A percentile compares a stretch with the other conserved stretches of the same genome.
phyloP scores from a whole-genome alignment of 2,888 invertebrate genomes.

The Cryptocephalus primarius region DNA sequence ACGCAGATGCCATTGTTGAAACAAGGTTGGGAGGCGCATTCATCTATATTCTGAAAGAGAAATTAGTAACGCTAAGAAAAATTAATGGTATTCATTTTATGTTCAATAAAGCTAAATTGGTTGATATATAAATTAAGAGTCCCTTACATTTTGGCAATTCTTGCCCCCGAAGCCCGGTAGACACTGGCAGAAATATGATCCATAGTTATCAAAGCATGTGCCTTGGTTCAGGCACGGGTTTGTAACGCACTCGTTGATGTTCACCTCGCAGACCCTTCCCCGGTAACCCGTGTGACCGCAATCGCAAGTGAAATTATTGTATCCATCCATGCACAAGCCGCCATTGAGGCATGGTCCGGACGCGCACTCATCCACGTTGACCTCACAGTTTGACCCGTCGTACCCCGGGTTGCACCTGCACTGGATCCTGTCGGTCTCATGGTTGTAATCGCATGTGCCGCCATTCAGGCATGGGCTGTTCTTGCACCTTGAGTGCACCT shows the following conservation, averaged over 20 bases:
- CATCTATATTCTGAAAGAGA: constrained; percentile 38
- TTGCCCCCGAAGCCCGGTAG: constrained; percentile 67
- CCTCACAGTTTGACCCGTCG: constrained; percentile 59
- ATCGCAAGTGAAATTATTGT: constrained; percentile 67
- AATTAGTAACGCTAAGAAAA: neutral
- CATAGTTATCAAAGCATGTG: constrained; percentile 73
- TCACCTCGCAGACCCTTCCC: constrained; percentile 61
- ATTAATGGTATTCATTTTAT: neutral
- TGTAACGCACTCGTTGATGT: constrained; percentile 68
- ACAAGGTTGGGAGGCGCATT: constrained; percentile 51
- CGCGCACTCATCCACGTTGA: constrained; percentile 65
- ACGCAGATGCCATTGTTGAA: constrained; percentile 48
- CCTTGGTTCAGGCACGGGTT: constrained; percentile 65
- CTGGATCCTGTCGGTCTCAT: constrained; percentile 31
- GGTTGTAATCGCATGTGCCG: constrained; percentile 60
- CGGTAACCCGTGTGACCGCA: constrained; percentile 66
- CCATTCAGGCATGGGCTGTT: constrained; percentile 66
- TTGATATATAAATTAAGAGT: no score
- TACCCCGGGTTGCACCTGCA: constrained; percentile 41
- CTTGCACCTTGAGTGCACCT: constrained; percentile 58
- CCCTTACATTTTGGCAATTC: constrained; percentile 58
- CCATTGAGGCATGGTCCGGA: constrained; percentile 60
- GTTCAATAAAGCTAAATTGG: no score
- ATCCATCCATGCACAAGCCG: constrained; percentile 52
- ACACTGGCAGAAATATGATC: constrained; percentile 70